Percentiles rank a stretch among this genome's conserved stretches.
Conservation (phyloP, 2,888 invertebrate genomes). For the Diloba caeruleocephala region DNA sequence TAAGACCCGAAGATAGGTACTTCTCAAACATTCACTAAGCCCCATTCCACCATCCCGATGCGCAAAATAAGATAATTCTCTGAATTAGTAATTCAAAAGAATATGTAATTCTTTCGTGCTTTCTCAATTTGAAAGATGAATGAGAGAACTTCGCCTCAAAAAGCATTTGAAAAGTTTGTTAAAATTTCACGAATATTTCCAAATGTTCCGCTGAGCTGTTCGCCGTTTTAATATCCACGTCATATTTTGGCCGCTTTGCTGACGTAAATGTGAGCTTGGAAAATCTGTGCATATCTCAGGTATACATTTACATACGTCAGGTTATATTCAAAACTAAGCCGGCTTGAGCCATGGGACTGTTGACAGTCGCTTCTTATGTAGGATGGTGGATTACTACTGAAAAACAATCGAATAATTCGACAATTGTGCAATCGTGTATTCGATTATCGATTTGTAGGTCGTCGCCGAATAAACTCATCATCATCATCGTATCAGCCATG, state of each 20-base stretch:
- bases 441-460: too few relatives aligned
- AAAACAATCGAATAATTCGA: too few relatives aligned
- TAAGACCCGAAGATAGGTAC: too few relatives aligned
- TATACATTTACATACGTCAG: constrained; percentile 10
- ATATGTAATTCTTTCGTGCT: constrained; percentile 3
- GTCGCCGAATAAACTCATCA: too few relatives aligned
- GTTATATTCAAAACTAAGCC: constrained; percentile 4
- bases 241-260: constrained; percentile 15
- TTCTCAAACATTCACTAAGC: too few relatives aligned
- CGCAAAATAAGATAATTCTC: constrained; percentile 13
- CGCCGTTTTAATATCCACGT: constrained; percentile 10
- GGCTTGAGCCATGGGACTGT: too few relatives aligned
- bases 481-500: too few relatives aligned
- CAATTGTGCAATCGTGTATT: too few relatives aligned
- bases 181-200: constrained; percentile 24
- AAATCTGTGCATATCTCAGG: constrained; percentile 7
- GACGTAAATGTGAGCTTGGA: constrained; percentile 2
- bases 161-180: constrained; percentile 30
- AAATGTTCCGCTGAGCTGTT: constrained; percentile 4
- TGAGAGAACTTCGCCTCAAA: constrained; percentile 2
- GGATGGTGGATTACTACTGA: too few relatives aligned
- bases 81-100: constrained; percentile 16
- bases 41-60: not conserved
- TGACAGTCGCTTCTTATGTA: too few relatives aligned
- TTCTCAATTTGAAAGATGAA: constrained; percentile 12